Base-by-base conservation (phyloP, 1,140 invertebrate genomes). In the Papilio dardanus region DNA sequence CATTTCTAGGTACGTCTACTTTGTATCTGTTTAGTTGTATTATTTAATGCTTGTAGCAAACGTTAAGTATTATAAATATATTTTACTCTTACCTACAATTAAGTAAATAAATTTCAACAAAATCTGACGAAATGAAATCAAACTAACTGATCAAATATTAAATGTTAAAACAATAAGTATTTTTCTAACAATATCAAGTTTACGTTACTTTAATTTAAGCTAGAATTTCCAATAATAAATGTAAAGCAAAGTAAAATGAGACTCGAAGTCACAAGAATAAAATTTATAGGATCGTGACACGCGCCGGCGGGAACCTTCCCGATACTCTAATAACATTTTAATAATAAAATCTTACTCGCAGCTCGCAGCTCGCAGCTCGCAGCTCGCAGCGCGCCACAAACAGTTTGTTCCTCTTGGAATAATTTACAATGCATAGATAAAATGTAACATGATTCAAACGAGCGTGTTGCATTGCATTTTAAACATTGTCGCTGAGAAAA, bases 291-390 rank as follows among this genome's bases (percentile, higher is more conserved):
- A 21, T 14, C 21, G 30, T 10, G 68, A 71, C 21, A 71, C 46
- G 68, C 24, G 68, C 68, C 68, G 12, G 68, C 19, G 37, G 68
- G 68, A 71, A 37, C 28, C 46, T 77, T 75, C 79, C 62, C 76
- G 77, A 81, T 79, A 78, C 79, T 81, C 85, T 88, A 86, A 88
- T 88, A 88, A 87, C 81, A 86, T 86, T 89, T 89, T 88, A 89
- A 89, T 89, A 89, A 87, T 89, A 89, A 87, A 88, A 79, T 87
- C 79, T 75, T 80, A 73, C 69, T 81, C 78, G 80, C 76, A 77
- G n/a, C n/a, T n/a, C n/a, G n/a, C n/a, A n/a, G n/a, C n/a, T n/a
- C n/a, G n/a, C n/a, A n/a, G n/a, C n/a, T n/a, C n/a, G n/a, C n/a
- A n/a, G n/a, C 69, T 81, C 78, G 80, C 76, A 77, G 62, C 77